These are phyloP conservation scores for Biston stratarius DNA, from an alignment of 2,888 invertebrate genomes.

Conservation along the genomic window DNA sequence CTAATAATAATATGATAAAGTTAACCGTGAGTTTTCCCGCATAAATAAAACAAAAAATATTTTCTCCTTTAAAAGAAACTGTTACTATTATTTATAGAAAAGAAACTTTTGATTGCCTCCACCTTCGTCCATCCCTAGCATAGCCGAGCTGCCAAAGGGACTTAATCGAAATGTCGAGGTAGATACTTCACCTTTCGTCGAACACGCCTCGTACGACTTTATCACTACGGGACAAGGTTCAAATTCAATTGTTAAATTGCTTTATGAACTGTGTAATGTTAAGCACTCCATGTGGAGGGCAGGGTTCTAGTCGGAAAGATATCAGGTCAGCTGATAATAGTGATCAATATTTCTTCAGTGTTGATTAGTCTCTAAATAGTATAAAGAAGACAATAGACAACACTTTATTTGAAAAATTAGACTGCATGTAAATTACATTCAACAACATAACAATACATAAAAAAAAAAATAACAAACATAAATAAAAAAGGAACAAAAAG, in stretches of 20 bases:
- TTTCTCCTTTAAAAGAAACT: background rate
- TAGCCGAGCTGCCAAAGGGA: slow-evolving; percentile 39
- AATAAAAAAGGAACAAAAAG: too few relatives aligned
- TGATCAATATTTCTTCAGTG: background rate
- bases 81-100: background rate
- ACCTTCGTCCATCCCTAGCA: slow-evolving; percentile 30
- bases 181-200: slow-evolving; percentile 26
- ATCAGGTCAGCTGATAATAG: slow-evolving; percentile 15
- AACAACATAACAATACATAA: too few relatives aligned
- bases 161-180: slow-evolving; percentile 56
- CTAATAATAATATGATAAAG: too few relatives aligned
- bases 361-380: background rate
- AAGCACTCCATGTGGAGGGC: slow-evolving; percentile 17
- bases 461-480: too few relatives aligned
- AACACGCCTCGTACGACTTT: slow-evolving; percentile 22
- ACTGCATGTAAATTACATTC: too few relatives aligned
- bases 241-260: slow-evolving; percentile 30
- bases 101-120: slow-evolving; percentile 11
- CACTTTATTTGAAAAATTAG: too few relatives aligned
- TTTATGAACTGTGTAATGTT: slow-evolving; percentile 26
- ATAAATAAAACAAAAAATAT: too few relatives aligned
- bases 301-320: slow-evolving; percentile 12
- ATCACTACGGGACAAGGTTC: slow-evolving; percentile 31
- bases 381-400: too few relatives aligned
- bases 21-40: too few relatives aligned